A percentile compares a stretch with the other conserved stretches of the same genome.
Evolutionary conservation across 2,797 vertebrate species (phyloP).

Genomic region (Cyprinodon diabolis): DNA sequence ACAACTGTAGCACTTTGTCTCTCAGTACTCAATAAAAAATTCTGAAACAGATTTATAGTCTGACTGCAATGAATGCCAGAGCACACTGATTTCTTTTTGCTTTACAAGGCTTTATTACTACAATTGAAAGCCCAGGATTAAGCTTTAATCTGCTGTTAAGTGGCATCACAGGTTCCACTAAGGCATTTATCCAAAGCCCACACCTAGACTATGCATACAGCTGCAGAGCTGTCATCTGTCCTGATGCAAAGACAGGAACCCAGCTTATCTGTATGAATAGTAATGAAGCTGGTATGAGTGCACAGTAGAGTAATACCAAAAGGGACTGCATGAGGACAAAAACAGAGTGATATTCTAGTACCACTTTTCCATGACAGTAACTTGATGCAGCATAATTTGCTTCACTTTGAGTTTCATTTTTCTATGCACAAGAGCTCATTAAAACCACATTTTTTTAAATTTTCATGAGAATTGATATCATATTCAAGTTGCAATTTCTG

Average conservation of each 20-base stretch:
- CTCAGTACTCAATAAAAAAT: conserved; percentile 87
- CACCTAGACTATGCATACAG: conserved; percentile 70
- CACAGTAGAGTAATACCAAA: conserved; percentile 33
- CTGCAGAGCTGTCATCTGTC: conserved; percentile 71
- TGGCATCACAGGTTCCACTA: conserved; percentile 75
- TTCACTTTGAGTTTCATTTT: conserved; percentile 13
- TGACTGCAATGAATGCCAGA: conserved; percentile 85
- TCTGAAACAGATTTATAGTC: conserved; percentile 89
- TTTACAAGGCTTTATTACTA: conserved; percentile 66
- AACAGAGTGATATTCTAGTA: conserved; percentile 22
- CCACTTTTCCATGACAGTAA: conserved; percentile 4
- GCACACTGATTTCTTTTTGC: conserved; percentile 34
- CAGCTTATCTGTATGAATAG: conserved; percentile 44
- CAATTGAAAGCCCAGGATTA: conserved; percentile 86
- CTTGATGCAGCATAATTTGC: conserved; percentile 1
- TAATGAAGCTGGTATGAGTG: conserved; percentile 55
- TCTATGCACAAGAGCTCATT: conserved; percentile 5
- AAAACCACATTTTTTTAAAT: not conserved
- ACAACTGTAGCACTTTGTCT: conserved; percentile 84
- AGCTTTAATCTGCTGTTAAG: conserved; percentile 91
- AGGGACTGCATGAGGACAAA: conserved; percentile 9
- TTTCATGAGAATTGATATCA: not conserved
- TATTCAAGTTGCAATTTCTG: not conserved
- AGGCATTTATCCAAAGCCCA: conserved; percentile 39
- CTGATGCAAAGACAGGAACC: conserved; percentile 73